Evolutionary conservation across 2,113 vertebrate species (phyloP), one percentile per base, ranked within the genome.

Genomic region (Callaeas wilsoni): DNA sequence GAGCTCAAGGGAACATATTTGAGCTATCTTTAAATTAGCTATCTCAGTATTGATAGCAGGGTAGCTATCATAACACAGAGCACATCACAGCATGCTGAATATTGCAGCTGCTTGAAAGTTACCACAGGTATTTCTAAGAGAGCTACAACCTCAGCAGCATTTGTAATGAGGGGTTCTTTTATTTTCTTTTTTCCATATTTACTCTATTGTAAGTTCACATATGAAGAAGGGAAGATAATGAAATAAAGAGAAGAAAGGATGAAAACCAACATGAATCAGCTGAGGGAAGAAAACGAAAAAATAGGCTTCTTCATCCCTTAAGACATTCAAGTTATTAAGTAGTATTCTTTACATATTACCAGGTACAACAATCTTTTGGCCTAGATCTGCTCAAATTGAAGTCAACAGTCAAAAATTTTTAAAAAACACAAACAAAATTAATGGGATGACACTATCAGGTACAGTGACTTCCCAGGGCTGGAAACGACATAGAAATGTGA

Each of bases 21-120:
- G 83, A 86, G 73, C 86, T 93, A 94, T 94, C 94, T 96, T 93
- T 89, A 90, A 95, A 95, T 92, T 94, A 88, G 82, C 47, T 86
- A 74, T 92, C 88, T 84, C 47, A 9, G 64, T 78, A 50, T 0
- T 71, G 83, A 93, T 78, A 93, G 71, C 91, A 92, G 85, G 52
- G 56, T 42, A 90, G 92, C 93, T 90, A 86, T 89, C 91, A 49
- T 33, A 93, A 80, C 75, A 73, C 65, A 35, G 39, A 75, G 81
- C 65, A 78, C 68, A 70, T 87, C 73, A 70, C 67, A 83, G 82
- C 78, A 63, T 8, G 67, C 29, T 0, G 0, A 82, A 56, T 76
- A 88, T 9, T 85, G 62, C 74, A 94, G 83, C 52, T 50, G 53
- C 83, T 52, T 70, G 14, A 41, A 62, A 86, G 35, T 16, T 55